Evolutionary conservation across 1,140 invertebrate species (phyloP), one percentile per base, ranked within the genome.

Genomic region (Drosophila pseudoananassae): DNA sequence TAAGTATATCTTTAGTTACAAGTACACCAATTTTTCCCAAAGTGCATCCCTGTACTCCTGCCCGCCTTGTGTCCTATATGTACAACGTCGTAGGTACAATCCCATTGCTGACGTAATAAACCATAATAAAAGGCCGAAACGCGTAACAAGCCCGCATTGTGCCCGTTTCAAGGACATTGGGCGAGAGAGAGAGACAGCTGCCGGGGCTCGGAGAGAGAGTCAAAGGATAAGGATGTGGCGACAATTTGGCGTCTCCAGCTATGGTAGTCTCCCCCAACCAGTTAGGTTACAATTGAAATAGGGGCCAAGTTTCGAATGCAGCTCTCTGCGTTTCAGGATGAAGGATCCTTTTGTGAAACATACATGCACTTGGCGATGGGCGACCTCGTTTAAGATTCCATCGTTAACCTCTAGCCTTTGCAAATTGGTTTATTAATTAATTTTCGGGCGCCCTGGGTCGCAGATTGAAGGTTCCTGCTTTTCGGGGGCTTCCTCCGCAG

Each of bases 361-460:
- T 43, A 9, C 15, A 9, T 43, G 40, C 40, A 43, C n/a, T 27
- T 25, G 25, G 47, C 10, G 8, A 20, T 17, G 1, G 23, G 15
- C n/a, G 2, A 4, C 47, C 0, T 20, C 15, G 10, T 29, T 29
- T 6, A 36, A n/a, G 36, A 7, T 38, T 40, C n/a, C 51, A 43
- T 20, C 33, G 10, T 55, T 17, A 66, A 45, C 36, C 46, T 50
- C 38, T 40, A 17, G n/a, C 50, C 69, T 75, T 78, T 77, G 36
- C 55, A 72, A 81, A 82, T 78, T 87, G 64, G 47, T 87, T 82
- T 82, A 82, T 87, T 85, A 85, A 85, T 85, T 78, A 82, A 29
- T 64, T 60, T 38, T 10, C 15, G 25, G 29, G 52, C 27, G 47
- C 56, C 17, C 23, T 23, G n/a, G 14, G 45, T 9, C 12, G 33